phyloP scores from a whole-genome alignment of 2,888 invertebrate genomes.

The Ornithoptera alexandrae region DNA sequence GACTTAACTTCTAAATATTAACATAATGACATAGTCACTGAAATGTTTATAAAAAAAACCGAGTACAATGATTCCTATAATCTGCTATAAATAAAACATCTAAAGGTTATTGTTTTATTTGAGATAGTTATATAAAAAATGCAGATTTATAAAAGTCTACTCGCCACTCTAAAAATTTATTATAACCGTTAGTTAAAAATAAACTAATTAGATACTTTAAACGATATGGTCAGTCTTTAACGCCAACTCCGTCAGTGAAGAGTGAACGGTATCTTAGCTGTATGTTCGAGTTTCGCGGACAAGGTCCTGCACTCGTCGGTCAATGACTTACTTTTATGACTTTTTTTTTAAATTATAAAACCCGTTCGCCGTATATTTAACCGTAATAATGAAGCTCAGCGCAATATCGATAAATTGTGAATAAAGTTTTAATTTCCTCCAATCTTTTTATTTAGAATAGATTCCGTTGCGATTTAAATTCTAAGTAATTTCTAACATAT shows the following conservation, averaged over 20 bases:
- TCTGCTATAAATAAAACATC: no score
- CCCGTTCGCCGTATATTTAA: conserved; percentile 2
- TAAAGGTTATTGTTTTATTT: no score
- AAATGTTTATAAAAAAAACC: no score
- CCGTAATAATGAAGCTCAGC: neutral
- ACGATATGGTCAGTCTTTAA: neutral
- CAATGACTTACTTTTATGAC: conserved; percentile 33
- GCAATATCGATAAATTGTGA: neutral
- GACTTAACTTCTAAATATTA: no score
- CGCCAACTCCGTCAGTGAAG: conserved; percentile 14
- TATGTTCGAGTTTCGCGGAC: conserved; percentile 38
- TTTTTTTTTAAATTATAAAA: conserved; percentile 27
- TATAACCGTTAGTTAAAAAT: neutral
- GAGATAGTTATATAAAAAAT: no score
- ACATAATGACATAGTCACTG: no score
- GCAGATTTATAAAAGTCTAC: neutral
- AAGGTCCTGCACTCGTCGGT: conserved; percentile 36
- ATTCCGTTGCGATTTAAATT: neutral
- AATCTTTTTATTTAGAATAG: neutral
- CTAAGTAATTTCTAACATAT: no score
- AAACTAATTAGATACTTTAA: neutral
- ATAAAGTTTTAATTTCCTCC: neutral
- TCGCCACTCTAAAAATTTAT: neutral
- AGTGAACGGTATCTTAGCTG: conserved; percentile 35
- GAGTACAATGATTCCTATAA: no score